Conservation (phyloP, 2,888 invertebrate species). For the Stomorhina lunata region DNA sequence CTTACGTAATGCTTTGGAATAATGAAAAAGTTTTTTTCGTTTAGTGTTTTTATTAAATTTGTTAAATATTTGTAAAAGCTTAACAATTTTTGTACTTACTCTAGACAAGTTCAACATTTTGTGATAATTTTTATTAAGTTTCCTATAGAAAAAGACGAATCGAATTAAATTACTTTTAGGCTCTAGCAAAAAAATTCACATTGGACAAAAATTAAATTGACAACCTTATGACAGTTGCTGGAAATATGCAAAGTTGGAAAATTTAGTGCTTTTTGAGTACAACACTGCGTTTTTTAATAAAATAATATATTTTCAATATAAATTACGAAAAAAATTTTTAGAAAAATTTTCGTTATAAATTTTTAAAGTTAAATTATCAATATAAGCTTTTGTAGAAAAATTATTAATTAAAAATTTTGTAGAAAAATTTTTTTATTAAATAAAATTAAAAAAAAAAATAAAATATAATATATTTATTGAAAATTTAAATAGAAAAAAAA, state of each 20-base stretch:
- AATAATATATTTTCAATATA: not conserved
- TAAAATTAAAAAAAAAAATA: no score
- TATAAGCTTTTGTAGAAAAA: no score
- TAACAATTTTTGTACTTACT: slow-evolving; percentile 69
- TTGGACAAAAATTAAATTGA: slow-evolving; percentile 17
- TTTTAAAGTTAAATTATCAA: no score
- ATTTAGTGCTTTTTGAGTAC: not conserved
- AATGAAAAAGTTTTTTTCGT: no score
- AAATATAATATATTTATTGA: no score
- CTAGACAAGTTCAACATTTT: slow-evolving; percentile 77
- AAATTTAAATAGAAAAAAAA: no score
- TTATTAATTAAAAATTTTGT: no score
- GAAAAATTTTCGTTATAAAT: no score
- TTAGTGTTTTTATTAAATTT: not conserved
- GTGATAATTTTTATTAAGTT: slow-evolving; percentile 69
- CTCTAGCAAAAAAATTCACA: slow-evolving; percentile 32
- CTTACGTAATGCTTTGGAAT: slow-evolving; percentile 62
- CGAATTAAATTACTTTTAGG: not conserved
- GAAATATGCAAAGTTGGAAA: slow-evolving; percentile 49
- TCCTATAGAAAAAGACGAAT: not conserved
- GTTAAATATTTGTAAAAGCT: not conserved
- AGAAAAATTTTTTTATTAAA: no score
- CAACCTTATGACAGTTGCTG: slow-evolving; percentile 42
- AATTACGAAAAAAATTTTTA: no score
- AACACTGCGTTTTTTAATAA: not conserved